Base-by-base conservation (phyloP, 2,113 vertebrate species). In the Eleginops maclovinus region DNA sequence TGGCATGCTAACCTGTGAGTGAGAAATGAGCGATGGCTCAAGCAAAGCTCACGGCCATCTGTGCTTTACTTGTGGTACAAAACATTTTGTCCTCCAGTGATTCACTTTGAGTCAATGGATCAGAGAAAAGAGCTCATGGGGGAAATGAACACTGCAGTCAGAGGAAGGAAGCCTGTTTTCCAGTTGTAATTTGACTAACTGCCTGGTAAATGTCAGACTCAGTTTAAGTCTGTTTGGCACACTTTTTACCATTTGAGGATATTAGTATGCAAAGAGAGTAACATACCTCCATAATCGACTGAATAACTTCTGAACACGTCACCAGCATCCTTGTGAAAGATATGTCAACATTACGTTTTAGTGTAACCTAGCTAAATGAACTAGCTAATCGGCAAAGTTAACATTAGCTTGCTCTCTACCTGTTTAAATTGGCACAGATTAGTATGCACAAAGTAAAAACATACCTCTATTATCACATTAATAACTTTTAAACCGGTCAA, bases 21-120 rank as follows among this genome's bases (percentile, higher is more conserved):
- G 88, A 91, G 88, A 81, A 85, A 80, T 88, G 83, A 90, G 84
- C 72, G 85, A 84, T 84, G 90, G 93, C 87, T 91, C 91, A 86
- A 88, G 88, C 75, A 72, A 86, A 85, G 85, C 90, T 90, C 84
- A 64, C n/a, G 41, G 89, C 94, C 93, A 94, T 94, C 93, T 94
- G 93, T 43, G 92, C 86, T 88, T 92, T 88, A 87, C 81, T 74
- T 73, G 87, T 83, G 81, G 85, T 73, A 85, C 92, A 91, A 84
- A 83, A 94, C 93, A 92, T 93, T 93, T 91, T 88, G 91, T 93
- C 89, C 91, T 90, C 74, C 59, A 56, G 74, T 84, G 87, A 89
- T 86, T 91, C 88, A 90, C 51, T 72, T 50, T 22, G 71, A 77
- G 81, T 68, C 26, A 75, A 56, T 12, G 31, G 74, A 88, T 64